Base-by-base conservation (phyloP, 2,888 invertebrate genomes). In the Cylindroiulus punctatus region DNA sequence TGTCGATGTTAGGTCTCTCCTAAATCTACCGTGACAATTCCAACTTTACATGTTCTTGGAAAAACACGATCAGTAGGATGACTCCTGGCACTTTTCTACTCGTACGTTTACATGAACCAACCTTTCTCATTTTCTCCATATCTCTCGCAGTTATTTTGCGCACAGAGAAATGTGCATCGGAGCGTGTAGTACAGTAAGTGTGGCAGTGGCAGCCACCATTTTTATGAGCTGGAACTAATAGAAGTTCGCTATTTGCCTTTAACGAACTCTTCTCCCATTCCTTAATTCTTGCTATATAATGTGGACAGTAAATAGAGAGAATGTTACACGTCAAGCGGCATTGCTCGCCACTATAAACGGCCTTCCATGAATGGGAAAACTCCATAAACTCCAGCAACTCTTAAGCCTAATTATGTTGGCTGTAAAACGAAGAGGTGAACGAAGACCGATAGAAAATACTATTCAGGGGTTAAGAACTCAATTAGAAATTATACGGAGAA, bases 221-320 rank as follows among this genome's bases (percentile, higher is more conserved):
- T 76, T 76, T 76, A 76, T 76, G 76, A 76, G 76, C 76, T 76
- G 76, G 76, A 76, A 76, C 76, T 76, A 76, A 76, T 76, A 76
- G 76, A 76, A 76, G 26, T 76, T 76, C 76, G 76, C 76, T 76
- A 76, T 76, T 76, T 76, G 76, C 76, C 76, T 76, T 76, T 76
- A 76, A 76, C 76, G 76, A 76, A 76, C 76, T 76, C 76, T 76
- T 76, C 76, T 30, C 76, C 76, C 76, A 76, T 76, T 76, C 76
- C 30, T 76, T 76, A 76, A 76, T 76, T 76, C 76, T 76, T 76
- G 30, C 32, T 76, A 32, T 76, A 76, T 76, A 76, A 76, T 76
- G 76, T 76, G 76, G 76, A 76, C 76, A 76, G 76, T 76, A 76
- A 76, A 76, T 76, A 76, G 32, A 76, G 76, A 76, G 76, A 30